Evolutionary conservation across 2,888 invertebrate genomes (phyloP).

Genomic region (Iphiclides podalirius): DNA sequence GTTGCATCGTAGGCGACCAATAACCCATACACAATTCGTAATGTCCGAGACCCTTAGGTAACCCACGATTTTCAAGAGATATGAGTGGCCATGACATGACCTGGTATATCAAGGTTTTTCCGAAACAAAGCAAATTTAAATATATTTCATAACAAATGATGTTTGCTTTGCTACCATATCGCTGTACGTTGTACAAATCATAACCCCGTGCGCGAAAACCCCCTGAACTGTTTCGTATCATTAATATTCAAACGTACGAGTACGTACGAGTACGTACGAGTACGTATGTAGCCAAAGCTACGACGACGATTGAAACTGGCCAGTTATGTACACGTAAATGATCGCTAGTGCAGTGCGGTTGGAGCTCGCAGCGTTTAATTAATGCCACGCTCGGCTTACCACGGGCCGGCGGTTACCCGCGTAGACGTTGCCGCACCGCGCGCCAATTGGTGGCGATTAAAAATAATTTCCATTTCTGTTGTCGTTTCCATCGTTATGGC

Average conservation of each 20-base stretch:
- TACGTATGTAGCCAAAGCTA: neutral
- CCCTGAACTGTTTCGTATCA: neutral
- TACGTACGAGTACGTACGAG: too few species aligned
- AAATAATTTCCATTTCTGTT: slow-evolving; percentile 78
- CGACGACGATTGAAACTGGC: neutral
- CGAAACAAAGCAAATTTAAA: too few species aligned
- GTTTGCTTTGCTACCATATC: too few species aligned
- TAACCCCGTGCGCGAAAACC: too few species aligned
- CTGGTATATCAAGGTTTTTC: too few species aligned
- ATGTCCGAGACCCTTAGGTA: too few species aligned
- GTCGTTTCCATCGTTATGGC: slow-evolving; percentile 69
- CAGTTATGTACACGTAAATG: slow-evolving; percentile 33
- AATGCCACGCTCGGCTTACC: slow-evolving; percentile 63
- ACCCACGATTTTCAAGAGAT: too few species aligned
- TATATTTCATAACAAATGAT: too few species aligned
- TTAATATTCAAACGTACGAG: neutral
- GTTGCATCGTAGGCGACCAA: too few species aligned
- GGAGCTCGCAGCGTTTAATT: slow-evolving; percentile 65
- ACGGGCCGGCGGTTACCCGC: slow-evolving; percentile 54
- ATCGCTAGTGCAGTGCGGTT: slow-evolving; percentile 29
- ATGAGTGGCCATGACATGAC: too few species aligned
- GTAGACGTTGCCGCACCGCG: slow-evolving; percentile 48
- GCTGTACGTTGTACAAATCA: too few species aligned
- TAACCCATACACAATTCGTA: too few species aligned
- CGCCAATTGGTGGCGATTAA: slow-evolving; percentile 76